These are phyloP conservation scores for Drosophila rhopaloa DNA, from an alignment of 1,140 invertebrate species.

Conservation along the genomic window DNA sequence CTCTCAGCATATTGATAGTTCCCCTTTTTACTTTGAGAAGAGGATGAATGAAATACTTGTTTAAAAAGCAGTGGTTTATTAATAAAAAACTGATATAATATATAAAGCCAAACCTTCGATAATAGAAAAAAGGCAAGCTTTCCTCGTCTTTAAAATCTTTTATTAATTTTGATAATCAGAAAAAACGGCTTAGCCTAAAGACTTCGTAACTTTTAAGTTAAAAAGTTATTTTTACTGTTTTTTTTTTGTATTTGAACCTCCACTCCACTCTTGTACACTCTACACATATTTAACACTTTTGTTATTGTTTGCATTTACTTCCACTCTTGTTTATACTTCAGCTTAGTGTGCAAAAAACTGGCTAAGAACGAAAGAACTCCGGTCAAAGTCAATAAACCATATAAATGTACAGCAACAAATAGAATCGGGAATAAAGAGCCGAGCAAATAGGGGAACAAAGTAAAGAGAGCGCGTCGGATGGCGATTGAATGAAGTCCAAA, in stretches of 20 bases:
- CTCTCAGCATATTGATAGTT: background rate
- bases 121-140: background rate
- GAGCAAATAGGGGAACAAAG: constrained; percentile 33
- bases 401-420: constrained; percentile 58
- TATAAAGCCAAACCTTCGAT: too few relatives aligned
- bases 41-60: too few relatives aligned
- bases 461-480: constrained; percentile 31
- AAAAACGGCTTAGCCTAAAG: too few relatives aligned
- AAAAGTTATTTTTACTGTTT: background rate
- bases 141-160: too few relatives aligned
- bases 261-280: constrained; percentile 1
- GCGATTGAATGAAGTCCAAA: constrained; percentile 8
- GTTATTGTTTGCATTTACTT: constrained; percentile 69
- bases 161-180: background rate
- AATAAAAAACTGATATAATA: too few relatives aligned
- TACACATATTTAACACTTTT: constrained; percentile 51
- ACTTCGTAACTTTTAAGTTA: background rate
- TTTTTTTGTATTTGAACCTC: background rate
- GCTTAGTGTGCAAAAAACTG: constrained; percentile 70
- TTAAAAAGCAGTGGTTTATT: too few relatives aligned
- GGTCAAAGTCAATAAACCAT: constrained; percentile 74
- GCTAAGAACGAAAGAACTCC: constrained; percentile 26
- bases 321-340: constrained; percentile 57
- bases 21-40: too few relatives aligned
- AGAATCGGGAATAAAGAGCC: constrained; percentile 21